Conservation (phyloP, 2,888 invertebrate genomes). For the Dryococelus australis region DNA sequence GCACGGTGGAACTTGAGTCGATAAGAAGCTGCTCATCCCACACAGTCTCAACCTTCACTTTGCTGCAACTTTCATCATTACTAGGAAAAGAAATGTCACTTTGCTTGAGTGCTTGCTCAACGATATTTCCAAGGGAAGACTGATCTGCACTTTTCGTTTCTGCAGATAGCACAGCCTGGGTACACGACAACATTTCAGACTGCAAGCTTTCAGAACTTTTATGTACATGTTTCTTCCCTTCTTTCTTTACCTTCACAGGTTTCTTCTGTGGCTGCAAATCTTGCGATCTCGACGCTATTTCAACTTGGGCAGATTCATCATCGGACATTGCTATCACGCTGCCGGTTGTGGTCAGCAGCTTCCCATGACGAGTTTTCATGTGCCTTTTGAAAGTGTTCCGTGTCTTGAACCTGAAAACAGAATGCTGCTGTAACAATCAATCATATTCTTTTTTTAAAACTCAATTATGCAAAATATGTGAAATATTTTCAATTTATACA, state of each 20-base stretch:
- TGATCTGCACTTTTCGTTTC: neutral
- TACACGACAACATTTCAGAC: neutral
- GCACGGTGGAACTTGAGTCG: neutral
- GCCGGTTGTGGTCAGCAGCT: slow-evolving; percentile 63
- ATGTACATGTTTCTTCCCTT: neutral
- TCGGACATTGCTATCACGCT: slow-evolving; percentile 60
- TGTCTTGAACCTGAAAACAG: slow-evolving; percentile 62
- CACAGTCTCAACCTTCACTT: slow-evolving; percentile 32
- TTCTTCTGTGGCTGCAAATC: neutral
- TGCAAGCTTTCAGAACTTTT: neutral
- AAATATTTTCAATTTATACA: no score
- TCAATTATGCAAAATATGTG: no score
- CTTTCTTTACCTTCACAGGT: neutral
- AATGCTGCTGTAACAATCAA: neutral
- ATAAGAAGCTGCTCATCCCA: neutral
- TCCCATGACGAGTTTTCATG: slow-evolving; percentile 65
- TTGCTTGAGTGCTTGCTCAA: slow-evolving; percentile 44
- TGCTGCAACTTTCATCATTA: neutral
- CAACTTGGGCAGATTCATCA: slow-evolving; percentile 60
- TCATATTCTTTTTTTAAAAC: no score
- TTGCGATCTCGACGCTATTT: slow-evolving; percentile 51
- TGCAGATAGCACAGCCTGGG: neutral
- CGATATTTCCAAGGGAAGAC: slow-evolving; percentile 37
- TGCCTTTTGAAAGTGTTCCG: slow-evolving; percentile 68
- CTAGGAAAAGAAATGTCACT: slow-evolving; percentile 40